These are phyloP conservation scores for Philaethria dido DNA, from an alignment of 2,888 invertebrate genomes.

Conservation along the genomic window DNA sequence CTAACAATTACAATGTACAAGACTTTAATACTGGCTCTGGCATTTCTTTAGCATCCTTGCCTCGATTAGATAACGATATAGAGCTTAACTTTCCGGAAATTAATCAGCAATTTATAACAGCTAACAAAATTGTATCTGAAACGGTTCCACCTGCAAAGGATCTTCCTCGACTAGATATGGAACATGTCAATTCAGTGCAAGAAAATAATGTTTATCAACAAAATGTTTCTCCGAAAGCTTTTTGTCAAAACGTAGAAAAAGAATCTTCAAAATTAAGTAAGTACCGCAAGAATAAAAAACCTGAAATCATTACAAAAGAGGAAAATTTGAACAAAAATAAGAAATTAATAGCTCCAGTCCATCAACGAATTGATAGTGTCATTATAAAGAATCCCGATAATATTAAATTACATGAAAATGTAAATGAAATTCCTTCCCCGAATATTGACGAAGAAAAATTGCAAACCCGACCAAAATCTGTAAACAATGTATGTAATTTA, in stretches of 20 bases:
- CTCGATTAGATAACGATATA: constrained; percentile 76
- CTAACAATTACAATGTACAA: constrained; percentile 66
- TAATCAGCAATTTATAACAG: constrained; percentile 79
- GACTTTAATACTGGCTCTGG: constrained; percentile 76
- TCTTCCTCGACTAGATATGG: constrained; percentile 54
- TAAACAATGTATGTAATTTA: constrained; percentile 27
- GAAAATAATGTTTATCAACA: constrained; percentile 41
- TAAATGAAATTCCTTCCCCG: constrained; percentile 35
- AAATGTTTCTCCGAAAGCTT: constrained; percentile 41
- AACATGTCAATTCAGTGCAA: constrained; percentile 38
- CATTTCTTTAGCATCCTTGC: constrained; percentile 73
- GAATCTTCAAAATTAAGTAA: constrained; percentile 70
- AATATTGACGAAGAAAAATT: constrained; percentile 23
- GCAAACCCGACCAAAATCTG: constrained; percentile 14
- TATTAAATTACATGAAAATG: constrained; percentile 55
- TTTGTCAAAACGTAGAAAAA: constrained; percentile 55
- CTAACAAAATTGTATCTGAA: constrained; percentile 66
- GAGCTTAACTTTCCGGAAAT: constrained; percentile 79
- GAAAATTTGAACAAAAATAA: constrained; percentile 1
- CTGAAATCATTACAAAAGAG: constrained; percentile 41
- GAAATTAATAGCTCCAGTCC: constrained; percentile 7
- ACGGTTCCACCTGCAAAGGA: constrained; percentile 50
- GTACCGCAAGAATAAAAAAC: constrained; percentile 65
- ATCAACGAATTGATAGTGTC: constrained; percentile 70
- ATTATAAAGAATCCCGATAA: constrained; percentile 80